Base-by-base conservation (phyloP, 2,888 invertebrate species). In the Balanococcus diminutus region DNA sequence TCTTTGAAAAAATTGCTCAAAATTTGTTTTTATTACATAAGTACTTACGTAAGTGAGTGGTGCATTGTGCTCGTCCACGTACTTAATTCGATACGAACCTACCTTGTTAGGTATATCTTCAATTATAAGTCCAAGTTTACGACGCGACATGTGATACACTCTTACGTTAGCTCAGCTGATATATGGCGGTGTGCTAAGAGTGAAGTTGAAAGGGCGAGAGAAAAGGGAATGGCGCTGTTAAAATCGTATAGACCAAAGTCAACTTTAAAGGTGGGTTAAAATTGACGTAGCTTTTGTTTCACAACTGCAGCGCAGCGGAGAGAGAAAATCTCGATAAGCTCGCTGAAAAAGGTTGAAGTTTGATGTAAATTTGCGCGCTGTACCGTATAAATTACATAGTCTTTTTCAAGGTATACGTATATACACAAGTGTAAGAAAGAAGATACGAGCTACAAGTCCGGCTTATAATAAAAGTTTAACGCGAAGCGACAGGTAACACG, bases 261-360 rank as follows among this genome's bases (percentile, higher is more conserved):
- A 25, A 61, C 61, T 61, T 61, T 61, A 61, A 61, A 61, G 61
- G 46, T n/a, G 36, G 46, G 61, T 61, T 61, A 25, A 61, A 61
- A 61, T 61, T 61, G 61, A 25, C 61, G 61, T 61, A 61, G n/a
- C n/a, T n/a, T n/a, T 61, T 61, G 61, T 61, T 61, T n/a, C n/a
- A n/a, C n/a, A n/a, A n/a, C n/a, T n/a, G n/a, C n/a, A n/a, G n/a
- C n/a, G n/a, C n/a, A 46, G 46, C 46, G 46, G 2, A 36, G 3
- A 36, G 3, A 61, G 61, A 61, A 61, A 61, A 61, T 61, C 61
- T 61, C 61, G 61, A 61, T 61, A 61, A 61, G 61, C 61, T 61
- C 61, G 61, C 61, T 25, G 25, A 25, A 61, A 61, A 61, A 61
- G 61, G 61, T 61, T 61, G 25, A 61, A 61, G 61, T 61, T 61